Evolutionary conservation across 2,888 invertebrate genomes (phyloP).

Genomic region (Romanomermis culicivorax): DNA sequence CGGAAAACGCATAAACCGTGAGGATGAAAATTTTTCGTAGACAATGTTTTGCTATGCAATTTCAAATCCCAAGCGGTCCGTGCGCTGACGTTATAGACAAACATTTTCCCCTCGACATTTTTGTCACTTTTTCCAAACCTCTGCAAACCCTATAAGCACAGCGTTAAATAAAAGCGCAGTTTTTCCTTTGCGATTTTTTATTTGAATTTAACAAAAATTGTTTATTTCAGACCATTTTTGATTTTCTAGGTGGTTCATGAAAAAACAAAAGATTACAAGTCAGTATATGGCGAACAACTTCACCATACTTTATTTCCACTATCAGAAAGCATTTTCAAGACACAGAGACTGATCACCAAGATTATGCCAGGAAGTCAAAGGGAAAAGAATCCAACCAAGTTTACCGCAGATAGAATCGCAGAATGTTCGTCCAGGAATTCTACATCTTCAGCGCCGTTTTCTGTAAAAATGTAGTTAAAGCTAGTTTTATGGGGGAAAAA

Average conservation of each 20-base stretch:
- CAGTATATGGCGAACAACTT: no score
- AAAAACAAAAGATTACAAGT: no score
- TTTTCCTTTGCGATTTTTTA: not conserved
- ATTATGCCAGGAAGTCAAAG: no score
- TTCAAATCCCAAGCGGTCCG: conserved; percentile 10
- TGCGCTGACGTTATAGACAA: conserved; percentile 9
- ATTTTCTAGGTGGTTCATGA: no score
- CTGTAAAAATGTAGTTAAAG: not conserved
- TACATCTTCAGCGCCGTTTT: conserved; percentile 12
- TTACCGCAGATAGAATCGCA: conserved; percentile 7
- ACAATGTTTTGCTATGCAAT: conserved; percentile 2
- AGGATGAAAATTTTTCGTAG: conserved; percentile 10
- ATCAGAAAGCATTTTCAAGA: no score
- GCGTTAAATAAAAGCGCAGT: not conserved
- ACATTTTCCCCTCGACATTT: conserved; percentile 8
- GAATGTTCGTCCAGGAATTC: conserved; percentile 4
- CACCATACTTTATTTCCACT: no score
- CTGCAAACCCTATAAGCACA: not conserved
- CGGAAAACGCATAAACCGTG: no score
- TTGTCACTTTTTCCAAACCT: not conserved
- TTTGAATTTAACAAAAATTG: not conserved
- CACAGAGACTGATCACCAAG: no score
- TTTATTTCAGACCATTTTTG: not conserved
- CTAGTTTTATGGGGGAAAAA: not conserved
- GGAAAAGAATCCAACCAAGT: no score